Base-by-base conservation (phyloP, 2,888 invertebrate species). In the Drosophila antonietae region DNA sequence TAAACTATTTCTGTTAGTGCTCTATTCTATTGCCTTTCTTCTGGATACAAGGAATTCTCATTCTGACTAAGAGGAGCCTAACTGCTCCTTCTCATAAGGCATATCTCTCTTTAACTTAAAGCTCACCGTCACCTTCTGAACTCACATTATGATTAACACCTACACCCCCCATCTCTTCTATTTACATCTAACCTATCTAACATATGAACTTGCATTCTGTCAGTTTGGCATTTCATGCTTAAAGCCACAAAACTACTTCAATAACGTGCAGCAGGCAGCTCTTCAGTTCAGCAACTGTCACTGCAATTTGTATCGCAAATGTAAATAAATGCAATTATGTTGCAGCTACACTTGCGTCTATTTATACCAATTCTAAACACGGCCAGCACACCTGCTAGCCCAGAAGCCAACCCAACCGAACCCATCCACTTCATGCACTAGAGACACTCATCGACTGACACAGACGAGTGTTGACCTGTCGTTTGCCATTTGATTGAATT, bases 321-420 rank as follows among this genome's bases (percentile, higher is more conserved):
- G 78, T 81, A 78, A 78, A 70, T 81, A 81, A 78, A 80, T 73
- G 73, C 75, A 80, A 75, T 80, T 80, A 81, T 80, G 62, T 65
- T 65, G 59, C 79, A 61, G 55, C 37, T 33, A n/a, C 49, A 15
- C 47, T 58, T 23, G 23, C 57, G 46, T 39, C 35, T 18, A 41
- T 57, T 68, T 65, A 58, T 44, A 74, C 43, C 70, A 75, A 43
- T 71, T 66, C 65, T 8, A 53, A 43, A 41, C 60, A 53, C 14
- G 35, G 18, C 12, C 51, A 14, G 18, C 3, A n/a, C 64, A 35
- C 49, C 59, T 35, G 46, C 33, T 18, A 62, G 8, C 8, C 14
- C 46, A 2, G 23, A 23, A 23, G 3, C 23, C 18, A 18, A 28
- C 28, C 28, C 28, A 28, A 28, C 5, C 28, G 5, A 28, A 28